Conservation (phyloP, 2,888 invertebrate species). For the Zhuqinia jingwanae region DNA sequence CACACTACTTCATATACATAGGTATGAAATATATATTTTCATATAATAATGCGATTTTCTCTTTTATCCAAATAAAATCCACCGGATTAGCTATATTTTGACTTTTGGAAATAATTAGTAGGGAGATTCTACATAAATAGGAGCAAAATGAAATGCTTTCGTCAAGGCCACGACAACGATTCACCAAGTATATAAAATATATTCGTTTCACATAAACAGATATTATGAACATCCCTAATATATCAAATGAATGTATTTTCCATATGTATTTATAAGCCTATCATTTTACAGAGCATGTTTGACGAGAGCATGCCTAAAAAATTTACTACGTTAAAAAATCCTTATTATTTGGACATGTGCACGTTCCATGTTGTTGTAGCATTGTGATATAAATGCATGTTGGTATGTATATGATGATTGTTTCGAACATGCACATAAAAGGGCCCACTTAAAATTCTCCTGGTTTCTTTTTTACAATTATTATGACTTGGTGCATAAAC, state of each 20-base stretch:
- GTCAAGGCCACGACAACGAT: slow-evolving; percentile 36
- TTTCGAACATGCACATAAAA: too few relatives aligned
- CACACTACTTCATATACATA: too few relatives aligned
- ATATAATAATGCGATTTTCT: too few relatives aligned
- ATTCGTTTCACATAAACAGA: too few relatives aligned
- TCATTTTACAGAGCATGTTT: too few relatives aligned
- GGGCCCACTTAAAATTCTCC: slow-evolving; percentile 47
- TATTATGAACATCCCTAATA: too few relatives aligned
- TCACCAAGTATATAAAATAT: not conserved
- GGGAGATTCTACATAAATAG: not conserved
- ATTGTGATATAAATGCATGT: not conserved
- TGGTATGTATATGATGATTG: too few relatives aligned
- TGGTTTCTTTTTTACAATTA: not conserved
- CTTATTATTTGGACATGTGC: not conserved
- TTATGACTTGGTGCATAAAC: too few relatives aligned
- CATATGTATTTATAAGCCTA: too few relatives aligned
- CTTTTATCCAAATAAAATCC: not conserved
- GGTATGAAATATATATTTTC: too few relatives aligned
- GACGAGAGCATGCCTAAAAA: slow-evolving; percentile 49
- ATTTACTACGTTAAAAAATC: not conserved
- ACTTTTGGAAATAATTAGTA: slow-evolving; percentile 11
- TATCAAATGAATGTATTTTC: too few relatives aligned
- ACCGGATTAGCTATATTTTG: not conserved
- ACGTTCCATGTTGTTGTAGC: not conserved
- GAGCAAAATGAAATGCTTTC: not conserved